These are phyloP conservation scores for Andrena praecox DNA, from an alignment of 2,888 invertebrate genomes.

Conservation along the genomic window DNA sequence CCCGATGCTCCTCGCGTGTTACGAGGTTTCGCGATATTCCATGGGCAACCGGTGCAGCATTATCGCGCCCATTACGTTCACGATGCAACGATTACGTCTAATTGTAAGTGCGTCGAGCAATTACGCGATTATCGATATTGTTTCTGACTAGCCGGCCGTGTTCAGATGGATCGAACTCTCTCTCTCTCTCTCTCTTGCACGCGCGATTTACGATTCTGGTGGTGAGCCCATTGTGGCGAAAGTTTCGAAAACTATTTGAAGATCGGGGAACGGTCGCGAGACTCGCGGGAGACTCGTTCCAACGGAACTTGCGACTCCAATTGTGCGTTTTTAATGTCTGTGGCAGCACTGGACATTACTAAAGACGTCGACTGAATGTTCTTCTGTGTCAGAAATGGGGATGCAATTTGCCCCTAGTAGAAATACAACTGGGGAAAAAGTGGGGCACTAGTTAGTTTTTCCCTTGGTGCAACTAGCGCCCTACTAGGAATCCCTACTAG, in stretches of 20 bases:
- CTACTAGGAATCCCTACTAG: too few relatives aligned
- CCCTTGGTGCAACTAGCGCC: too few relatives aligned
- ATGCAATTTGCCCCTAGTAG: too few relatives aligned
- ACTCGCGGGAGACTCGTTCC: slow-evolving; percentile 7
- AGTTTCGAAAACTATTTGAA: slow-evolving; percentile 20
- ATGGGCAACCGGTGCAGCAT: slow-evolving; percentile 30
- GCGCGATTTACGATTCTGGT: slow-evolving; percentile 33
- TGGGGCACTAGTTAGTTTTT: too few relatives aligned
- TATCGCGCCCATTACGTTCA: slow-evolving; percentile 62
- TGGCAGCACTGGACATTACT: not conserved
- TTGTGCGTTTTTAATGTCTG: not conserved
- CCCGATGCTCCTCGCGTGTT: slow-evolving; percentile 3
- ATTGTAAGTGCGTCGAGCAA: slow-evolving; percentile 48
- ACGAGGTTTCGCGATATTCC: slow-evolving; percentile 19
- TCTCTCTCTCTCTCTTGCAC: not conserved
- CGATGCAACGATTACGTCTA: slow-evolving; percentile 49
- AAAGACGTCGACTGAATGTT: too few relatives aligned
- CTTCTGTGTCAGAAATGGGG: too few relatives aligned
- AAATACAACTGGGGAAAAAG: too few relatives aligned
- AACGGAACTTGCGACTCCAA: slow-evolving; percentile 1
- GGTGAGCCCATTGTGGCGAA: not conserved
- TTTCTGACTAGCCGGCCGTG: slow-evolving; percentile 29
- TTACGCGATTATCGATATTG: slow-evolving; percentile 59
- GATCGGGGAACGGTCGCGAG: not conserved
- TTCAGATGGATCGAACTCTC: slow-evolving; percentile 12